Evolutionary conservation across 2,888 invertebrate species (phyloP).

Genomic region (Criorhina ranunculi): DNA sequence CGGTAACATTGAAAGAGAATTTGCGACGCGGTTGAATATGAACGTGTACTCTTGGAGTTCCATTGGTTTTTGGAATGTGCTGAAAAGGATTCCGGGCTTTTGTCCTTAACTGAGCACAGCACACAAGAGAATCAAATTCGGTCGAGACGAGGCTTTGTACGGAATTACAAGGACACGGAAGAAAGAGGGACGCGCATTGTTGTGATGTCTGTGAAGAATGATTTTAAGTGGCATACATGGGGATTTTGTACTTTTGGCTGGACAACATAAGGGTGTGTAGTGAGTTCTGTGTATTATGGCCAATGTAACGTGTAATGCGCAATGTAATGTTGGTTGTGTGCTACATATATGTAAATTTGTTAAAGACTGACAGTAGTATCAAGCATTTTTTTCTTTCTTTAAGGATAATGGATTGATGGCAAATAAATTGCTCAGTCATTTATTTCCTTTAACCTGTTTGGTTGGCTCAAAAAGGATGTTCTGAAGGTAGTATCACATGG

Average conservation of each 20-base stretch:
- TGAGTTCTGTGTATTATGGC: no score
- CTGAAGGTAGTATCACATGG: no score
- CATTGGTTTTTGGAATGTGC: conserved; percentile 29
- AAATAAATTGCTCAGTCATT: no score
- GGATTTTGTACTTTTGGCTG: conserved; percentile 45
- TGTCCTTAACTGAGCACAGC: conserved; percentile 38
- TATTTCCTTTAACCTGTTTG: no score
- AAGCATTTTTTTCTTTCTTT: background rate
- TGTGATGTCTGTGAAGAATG: conserved; percentile 16
- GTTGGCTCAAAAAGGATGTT: no score
- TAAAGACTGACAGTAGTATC: no score
- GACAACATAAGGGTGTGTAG: conserved; percentile 33
- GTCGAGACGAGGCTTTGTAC: conserved; percentile 59
- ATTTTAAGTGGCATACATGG: conserved; percentile 29
- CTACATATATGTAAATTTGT: no score
- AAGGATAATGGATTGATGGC: background rate
- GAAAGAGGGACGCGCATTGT: conserved; percentile 6
- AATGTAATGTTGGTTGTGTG: no score
- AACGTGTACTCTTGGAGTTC: conserved; percentile 48
- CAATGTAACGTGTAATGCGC: no score
- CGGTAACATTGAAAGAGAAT: conserved; percentile 68
- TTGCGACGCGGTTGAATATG: conserved; percentile 62
- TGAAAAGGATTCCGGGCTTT: conserved; percentile 61
- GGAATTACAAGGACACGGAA: conserved; percentile 45
- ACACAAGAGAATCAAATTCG: conserved; percentile 51